Percentiles rank a stretch among this genome's conserved stretches.
Conservation (phyloP, 1,140 invertebrate species). For the Vanessa tameamea region DNA sequence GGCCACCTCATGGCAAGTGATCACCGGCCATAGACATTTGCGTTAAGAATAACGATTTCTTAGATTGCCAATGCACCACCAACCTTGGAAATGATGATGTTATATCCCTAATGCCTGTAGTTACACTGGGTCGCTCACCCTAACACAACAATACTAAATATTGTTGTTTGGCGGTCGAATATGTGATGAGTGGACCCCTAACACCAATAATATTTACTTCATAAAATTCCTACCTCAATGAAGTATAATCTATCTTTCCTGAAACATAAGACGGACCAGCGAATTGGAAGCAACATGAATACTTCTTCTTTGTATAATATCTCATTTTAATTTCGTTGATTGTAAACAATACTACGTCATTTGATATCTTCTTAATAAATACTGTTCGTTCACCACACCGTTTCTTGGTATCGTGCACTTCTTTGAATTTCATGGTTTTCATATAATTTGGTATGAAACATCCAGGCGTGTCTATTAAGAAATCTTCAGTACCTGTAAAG, state of each 20-base stretch:
- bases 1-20: no score
- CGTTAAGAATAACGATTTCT: no score
- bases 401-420: slow-evolving; percentile 37
- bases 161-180: no score
- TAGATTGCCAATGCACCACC: no score
- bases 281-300: slow-evolving; percentile 54
- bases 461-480: slow-evolving; percentile 61
- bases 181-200: no score
- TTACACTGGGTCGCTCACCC: no score
- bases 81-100: no score
- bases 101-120: no score
- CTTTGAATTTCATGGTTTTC: slow-evolving; percentile 47
- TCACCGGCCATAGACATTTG: no score
- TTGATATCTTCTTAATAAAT: slow-evolving; percentile 43
- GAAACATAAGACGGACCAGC: slow-evolving; percentile 28
- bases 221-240: slow-evolving; percentile 42
- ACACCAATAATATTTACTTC: neutral
- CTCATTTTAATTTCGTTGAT: slow-evolving; percentile 46
- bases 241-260: slow-evolving; percentile 38
- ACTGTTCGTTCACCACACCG: slow-evolving; percentile 47
- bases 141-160: no score
- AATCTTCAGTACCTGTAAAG: slow-evolving; percentile 42
- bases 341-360: slow-evolving; percentile 44
- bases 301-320: slow-evolving; percentile 36
- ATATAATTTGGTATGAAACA: slow-evolving; percentile 67